Percentiles rank a stretch among this genome's conserved stretches.
phyloP scores from a whole-genome alignment of 2,888 invertebrate genomes.

The Dasypogon diadema region DNA sequence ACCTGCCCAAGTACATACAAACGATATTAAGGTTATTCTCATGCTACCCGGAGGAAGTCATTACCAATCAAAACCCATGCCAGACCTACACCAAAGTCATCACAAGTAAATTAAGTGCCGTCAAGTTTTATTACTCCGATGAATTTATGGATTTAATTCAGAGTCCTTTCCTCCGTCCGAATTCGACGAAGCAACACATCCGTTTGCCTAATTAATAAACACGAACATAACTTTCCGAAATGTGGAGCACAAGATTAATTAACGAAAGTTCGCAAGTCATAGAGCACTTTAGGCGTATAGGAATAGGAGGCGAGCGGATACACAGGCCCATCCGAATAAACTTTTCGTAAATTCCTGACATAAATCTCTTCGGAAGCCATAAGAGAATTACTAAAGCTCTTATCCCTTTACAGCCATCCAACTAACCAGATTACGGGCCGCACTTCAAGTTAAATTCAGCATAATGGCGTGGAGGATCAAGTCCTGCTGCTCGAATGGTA shows the following conservation, averaged over 20 bases:
- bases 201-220: slow-evolving; percentile 9
- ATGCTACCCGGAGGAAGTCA: too few relatives aligned
- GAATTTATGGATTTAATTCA: background rate
- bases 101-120: too few relatives aligned
- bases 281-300: background rate
- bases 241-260: slow-evolving; percentile 8
- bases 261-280: slow-evolving; percentile 18
- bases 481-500: slow-evolving; percentile 20
- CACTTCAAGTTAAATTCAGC: slow-evolving; percentile 31
- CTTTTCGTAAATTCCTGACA: slow-evolving; percentile 21
- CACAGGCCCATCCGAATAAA: slow-evolving; percentile 2
- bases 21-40: too few relatives aligned
- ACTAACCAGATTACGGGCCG: slow-evolving; percentile 44
- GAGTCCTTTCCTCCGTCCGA: background rate
- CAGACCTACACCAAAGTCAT: too few relatives aligned
- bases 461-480: slow-evolving; percentile 35
- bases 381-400: slow-evolving; percentile 17
- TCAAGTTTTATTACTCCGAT: background rate
- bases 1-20: too few relatives aligned
- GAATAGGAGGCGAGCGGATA: too few relatives aligned
- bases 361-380: slow-evolving; percentile 35
- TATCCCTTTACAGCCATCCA: slow-evolving; percentile 19
- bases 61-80: too few relatives aligned
- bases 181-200: background rate
- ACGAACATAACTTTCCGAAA: background rate